Evolutionary conservation across 2,888 invertebrate genomes (phyloP), one percentile per base, ranked within the genome.

Genomic region (Hesperia comma): DNA sequence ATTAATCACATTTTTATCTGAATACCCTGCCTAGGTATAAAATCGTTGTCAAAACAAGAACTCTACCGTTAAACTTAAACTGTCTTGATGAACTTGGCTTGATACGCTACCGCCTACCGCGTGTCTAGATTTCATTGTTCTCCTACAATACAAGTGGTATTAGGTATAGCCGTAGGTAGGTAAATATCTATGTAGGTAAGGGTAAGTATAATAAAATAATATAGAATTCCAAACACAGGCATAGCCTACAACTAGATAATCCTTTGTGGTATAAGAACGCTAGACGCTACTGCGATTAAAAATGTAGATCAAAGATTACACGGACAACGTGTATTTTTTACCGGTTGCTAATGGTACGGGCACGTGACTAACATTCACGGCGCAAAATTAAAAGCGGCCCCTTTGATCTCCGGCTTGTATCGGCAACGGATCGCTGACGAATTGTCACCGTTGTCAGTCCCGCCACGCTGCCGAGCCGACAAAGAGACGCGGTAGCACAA

Each of bases 401-500:
- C 73, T 90, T 89, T 90, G 89, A 89, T 82, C 83, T 87, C 79
- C 80, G 80, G 80, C 83, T 85, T 84, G 79, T 82, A 79, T 81
- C 83, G 79, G 81, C 85, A 86, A 87, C 84, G 86, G 85, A 66
- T 84, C 83, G 79, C 79, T 80, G 80, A 80, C 81, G 79, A 80
- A 80, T 67, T 49, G 49, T 49, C 49, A 19, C 49, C 71, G 72
- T 72, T 71, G 73, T 70, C 67, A 69, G 61, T 56, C 51, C 61
- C 21, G 41, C 77, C 82, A 72, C 2, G 83, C 84, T 74, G 80
- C 84, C 79, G 78, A 78, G 81, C 90, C 88, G 87, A 88, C 89
- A 90, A 90, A 88, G 85, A 79, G 80, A 74, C 77, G 84, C 89
- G 84, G 90, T 88, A 88, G 90, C 89, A 85, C 81, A 86, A 86